Conservation (phyloP, 2,888 invertebrate species). For the Drosophila birchii region DNA sequence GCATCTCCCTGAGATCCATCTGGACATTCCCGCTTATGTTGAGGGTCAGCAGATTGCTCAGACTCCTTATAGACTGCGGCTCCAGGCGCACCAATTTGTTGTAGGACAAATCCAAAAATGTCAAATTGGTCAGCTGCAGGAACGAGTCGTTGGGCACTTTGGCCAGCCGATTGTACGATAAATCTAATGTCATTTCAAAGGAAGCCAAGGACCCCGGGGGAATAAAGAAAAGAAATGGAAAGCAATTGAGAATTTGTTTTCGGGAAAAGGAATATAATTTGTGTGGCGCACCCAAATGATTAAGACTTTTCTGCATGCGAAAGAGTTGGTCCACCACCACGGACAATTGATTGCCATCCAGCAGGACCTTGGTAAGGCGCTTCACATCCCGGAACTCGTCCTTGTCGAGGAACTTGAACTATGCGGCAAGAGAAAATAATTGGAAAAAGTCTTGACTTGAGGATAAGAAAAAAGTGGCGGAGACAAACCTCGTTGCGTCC, state of each 20-base stretch:
- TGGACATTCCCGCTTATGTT: slow-evolving; percentile 89
- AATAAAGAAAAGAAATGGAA: slow-evolving; percentile 14
- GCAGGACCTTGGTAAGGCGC: slow-evolving; percentile 87
- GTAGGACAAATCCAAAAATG: slow-evolving; percentile 90
- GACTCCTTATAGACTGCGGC: slow-evolving; percentile 85
- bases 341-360: slow-evolving; percentile 92
- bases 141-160: slow-evolving; percentile 91
- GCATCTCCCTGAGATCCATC: slow-evolving; percentile 84
- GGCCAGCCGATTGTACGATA: slow-evolving; percentile 90
- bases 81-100: slow-evolving; percentile 90
- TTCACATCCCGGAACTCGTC: slow-evolving; percentile 90
- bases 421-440: slow-evolving; percentile 53
- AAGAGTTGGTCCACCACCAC: slow-evolving; percentile 91
- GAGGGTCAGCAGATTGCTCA: slow-evolving; percentile 87
- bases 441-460: slow-evolving; percentile 52
- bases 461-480: slow-evolving; percentile 27
- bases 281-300: slow-evolving; percentile 82
- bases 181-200: slow-evolving; percentile 78
- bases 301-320: slow-evolving; percentile 83
- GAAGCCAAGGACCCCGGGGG: background rate
- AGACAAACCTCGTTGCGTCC: slow-evolving; percentile 88
- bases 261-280: slow-evolving; percentile 33
- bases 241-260: slow-evolving; percentile 37
- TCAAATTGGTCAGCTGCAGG: slow-evolving; percentile 89
- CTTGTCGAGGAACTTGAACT: slow-evolving; percentile 89